phyloP scores from a whole-genome alignment of 2,888 invertebrate genomes.

The Cetonia aurata region DNA sequence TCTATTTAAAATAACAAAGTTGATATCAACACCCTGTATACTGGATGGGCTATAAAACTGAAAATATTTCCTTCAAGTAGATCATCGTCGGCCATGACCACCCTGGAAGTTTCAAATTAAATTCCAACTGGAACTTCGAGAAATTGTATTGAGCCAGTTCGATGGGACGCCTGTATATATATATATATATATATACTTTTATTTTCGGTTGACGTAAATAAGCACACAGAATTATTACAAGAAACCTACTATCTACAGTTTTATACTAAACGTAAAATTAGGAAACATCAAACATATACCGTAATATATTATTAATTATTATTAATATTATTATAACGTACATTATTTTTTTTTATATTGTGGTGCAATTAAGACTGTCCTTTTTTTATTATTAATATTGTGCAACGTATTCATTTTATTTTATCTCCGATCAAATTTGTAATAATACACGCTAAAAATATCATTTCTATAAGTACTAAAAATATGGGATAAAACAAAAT shows the following conservation, averaged over 20 bases:
- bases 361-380: conserved; percentile 67
- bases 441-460: background rate
- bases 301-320: conserved; percentile 33
- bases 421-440: background rate
- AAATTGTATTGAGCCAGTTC: no score
- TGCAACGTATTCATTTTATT: conserved; percentile 15
- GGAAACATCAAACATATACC: conserved; percentile 34
- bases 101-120: no score
- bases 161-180: no score
- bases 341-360: conserved; percentile 53
- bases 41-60: no score
- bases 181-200: background rate
- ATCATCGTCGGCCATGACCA: no score
- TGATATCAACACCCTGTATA: no score
- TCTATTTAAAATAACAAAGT: no score
- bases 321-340: no score
- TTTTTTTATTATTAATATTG: conserved; percentile 51
- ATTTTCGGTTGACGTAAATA: conserved; percentile 26
- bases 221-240: conserved; percentile 50
- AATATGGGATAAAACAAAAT: conserved; percentile 1
- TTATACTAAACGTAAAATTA: conserved; percentile 54
- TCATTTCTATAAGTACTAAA: no score
- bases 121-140: no score
- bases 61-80: no score
- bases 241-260: conserved; percentile 53